These are phyloP conservation scores for Catalaphyllia jardinei DNA, from an alignment of 64 coral and sea anemone genomes.

Conservation along the genomic window DNA sequence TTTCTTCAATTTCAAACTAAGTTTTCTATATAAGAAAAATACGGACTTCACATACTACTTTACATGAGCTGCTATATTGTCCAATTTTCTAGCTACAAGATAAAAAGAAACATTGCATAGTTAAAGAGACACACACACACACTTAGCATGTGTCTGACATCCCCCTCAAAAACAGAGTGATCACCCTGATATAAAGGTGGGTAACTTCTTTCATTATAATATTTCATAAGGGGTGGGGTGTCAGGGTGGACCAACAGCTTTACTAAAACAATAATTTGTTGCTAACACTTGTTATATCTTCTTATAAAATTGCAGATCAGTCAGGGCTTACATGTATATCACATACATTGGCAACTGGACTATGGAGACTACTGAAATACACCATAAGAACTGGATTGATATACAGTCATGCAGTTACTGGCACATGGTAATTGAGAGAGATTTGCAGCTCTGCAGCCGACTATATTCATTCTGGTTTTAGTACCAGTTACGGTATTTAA, in stretches of 20 bases:
- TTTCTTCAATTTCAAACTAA: not conserved
- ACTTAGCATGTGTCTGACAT: not conserved
- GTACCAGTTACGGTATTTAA: not conserved
- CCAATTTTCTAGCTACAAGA: not conserved
- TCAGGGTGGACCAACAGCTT: not conserved
- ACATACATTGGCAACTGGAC: too few species aligned
- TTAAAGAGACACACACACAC: not conserved
- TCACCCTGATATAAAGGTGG: not conserved
- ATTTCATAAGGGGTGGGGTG: not conserved
- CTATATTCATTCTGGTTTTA: slow-evolving; percentile 9
- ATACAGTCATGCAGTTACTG: too few species aligned
- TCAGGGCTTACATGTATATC: too few species aligned
- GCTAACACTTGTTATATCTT: not conserved
- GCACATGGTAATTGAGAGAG: slow-evolving; percentile 1
- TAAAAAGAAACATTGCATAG: not conserved
- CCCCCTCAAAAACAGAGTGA: not conserved
- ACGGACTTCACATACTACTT: not conserved
- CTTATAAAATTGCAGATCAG: too few species aligned
- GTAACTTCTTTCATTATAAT: not conserved
- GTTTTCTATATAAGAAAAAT: not conserved
- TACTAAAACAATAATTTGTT: not conserved
- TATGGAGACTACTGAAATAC: too few species aligned
- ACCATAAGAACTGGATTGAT: too few species aligned
- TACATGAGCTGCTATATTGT: not conserved
- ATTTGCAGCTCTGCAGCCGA: not conserved